phyloP scores from a whole-genome alignment of 2,888 invertebrate genomes.

The Notodonta dromedarius region DNA sequence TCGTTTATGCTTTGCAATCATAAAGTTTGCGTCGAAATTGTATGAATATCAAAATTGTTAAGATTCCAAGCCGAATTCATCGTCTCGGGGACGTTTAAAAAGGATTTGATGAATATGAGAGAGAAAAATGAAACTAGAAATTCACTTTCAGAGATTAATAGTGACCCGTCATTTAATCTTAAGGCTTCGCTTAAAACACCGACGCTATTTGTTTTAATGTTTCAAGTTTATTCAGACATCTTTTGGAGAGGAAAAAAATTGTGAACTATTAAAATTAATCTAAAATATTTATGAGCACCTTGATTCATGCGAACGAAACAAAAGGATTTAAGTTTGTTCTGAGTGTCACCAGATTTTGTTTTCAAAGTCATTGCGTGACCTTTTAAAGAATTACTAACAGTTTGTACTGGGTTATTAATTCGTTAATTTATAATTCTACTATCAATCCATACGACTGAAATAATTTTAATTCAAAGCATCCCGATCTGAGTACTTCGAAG shows the following conservation, averaged over 20 bases:
- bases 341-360: neutral
- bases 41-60: neutral
- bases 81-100: neutral
- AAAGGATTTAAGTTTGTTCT: neutral
- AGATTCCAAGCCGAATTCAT: neutral
- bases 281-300: neutral
- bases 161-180: neutral
- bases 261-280: neutral
- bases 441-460: no score
- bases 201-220: conserved; percentile 1
- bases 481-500: no score
- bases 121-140: neutral
- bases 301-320: neutral
- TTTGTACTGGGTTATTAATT: no score
- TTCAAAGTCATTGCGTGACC: no score
- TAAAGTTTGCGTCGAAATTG: neutral
- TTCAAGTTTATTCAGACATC: neutral
- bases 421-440: no score
- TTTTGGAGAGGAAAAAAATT: neutral
- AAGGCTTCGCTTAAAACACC: neutral
- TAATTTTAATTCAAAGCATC: no score
- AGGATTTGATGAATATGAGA: neutral
- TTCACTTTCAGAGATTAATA: conserved; percentile 2
- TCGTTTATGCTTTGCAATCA: neutral
- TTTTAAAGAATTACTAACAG: no score